Evolutionary conservation across 2,113 vertebrate genomes (phyloP).

Genomic region (Serranochromis macrocephalus): DNA sequence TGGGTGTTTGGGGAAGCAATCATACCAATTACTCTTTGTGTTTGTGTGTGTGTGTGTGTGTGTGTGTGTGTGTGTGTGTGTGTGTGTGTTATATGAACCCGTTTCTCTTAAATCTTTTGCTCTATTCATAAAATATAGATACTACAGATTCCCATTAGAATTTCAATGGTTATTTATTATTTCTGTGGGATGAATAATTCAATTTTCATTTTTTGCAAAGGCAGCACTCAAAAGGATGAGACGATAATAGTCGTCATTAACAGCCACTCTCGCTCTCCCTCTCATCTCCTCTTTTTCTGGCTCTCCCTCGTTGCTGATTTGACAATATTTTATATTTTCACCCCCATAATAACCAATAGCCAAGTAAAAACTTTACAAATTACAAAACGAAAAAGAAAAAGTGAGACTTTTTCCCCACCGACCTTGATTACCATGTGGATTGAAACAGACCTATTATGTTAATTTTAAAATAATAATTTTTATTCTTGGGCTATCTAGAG

Average conservation of each 20-base stretch:
- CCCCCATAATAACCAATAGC: neutral
- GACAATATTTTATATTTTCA: neutral
- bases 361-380: neutral
- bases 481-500: neutral
- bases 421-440: neutral
- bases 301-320: neutral
- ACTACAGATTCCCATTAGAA: constrained; percentile 33
- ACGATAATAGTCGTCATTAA: constrained; percentile 20
- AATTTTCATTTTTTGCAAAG: constrained; percentile 37
- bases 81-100: neutral
- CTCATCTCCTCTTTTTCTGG: neutral
- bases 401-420: neutral
- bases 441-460: neutral
- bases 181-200: constrained; percentile 41
- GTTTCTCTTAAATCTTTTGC: constrained; percentile 42
- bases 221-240: constrained; percentile 25
- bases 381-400: neutral
- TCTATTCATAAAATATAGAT: constrained; percentile 51
- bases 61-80: neutral
- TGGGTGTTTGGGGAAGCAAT: constrained; percentile 46
- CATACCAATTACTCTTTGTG: constrained; percentile 38
- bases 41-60: neutral
- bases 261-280: neutral
- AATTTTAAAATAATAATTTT: neutral
- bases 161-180: constrained; percentile 45